These are phyloP conservation scores for Dromius quadrimaculatus DNA, from an alignment of 2,888 invertebrate species.

Conservation along the genomic window DNA sequence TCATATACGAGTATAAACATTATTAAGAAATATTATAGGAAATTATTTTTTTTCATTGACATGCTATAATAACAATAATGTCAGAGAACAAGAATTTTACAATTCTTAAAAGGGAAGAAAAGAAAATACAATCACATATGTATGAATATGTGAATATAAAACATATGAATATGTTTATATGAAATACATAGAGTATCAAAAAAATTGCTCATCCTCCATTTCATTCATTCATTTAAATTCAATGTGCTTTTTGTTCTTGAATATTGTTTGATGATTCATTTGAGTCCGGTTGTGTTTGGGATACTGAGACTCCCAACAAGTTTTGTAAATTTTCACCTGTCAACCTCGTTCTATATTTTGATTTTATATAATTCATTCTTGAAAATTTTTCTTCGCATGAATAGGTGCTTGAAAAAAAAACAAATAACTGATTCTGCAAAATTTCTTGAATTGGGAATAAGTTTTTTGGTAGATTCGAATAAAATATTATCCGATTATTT, in stretches of 20 bases:
- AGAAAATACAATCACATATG: conserved; percentile 16
- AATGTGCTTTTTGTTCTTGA: conserved; percentile 34
- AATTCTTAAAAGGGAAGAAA: conserved; percentile 15
- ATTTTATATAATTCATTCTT: conserved; percentile 49
- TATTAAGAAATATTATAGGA: not conserved
- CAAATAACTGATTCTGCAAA: conserved; percentile 26
- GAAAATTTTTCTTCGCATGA: conserved; percentile 20
- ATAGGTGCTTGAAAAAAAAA: conserved; percentile 5
- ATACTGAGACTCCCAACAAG: not conserved
- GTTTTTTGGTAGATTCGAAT: conserved; percentile 52
- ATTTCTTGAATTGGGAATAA: conserved; percentile 33
- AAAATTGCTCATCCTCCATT: conserved; percentile 9
- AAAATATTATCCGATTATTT: conserved; percentile 52
- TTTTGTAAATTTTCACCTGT: conserved; percentile 39
- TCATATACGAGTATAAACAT: not conserved
- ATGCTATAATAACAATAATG: conserved; percentile 40
- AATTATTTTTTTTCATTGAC: conserved; percentile 34
- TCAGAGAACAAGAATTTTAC: conserved; percentile 31
- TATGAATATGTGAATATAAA: conserved; percentile 25
- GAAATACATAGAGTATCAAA: conserved; percentile 10
- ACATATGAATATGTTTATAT: too few relatives aligned
- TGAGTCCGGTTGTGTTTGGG: conserved; percentile 32
- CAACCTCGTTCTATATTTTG: conserved; percentile 37
- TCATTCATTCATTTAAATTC: conserved; percentile 21
- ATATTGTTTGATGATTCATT: conserved; percentile 36